Evolutionary conservation across 2,888 invertebrate genomes (phyloP).

Genomic region (Matsumyia berberina): DNA sequence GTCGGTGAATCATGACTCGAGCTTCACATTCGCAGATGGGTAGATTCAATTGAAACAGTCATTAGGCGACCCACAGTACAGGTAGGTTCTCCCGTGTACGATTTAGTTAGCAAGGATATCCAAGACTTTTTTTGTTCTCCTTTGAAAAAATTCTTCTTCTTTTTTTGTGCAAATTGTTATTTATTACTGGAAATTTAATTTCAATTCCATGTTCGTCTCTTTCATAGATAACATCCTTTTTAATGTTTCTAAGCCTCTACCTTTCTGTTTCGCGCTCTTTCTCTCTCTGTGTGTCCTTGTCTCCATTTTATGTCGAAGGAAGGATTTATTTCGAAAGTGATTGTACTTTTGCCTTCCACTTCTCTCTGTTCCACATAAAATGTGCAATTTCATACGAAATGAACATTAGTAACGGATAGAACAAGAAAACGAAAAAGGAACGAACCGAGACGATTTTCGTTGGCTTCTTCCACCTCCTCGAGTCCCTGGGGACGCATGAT

Average conservation of each 20-base stretch:
- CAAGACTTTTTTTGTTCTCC: not conserved
- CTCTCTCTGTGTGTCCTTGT: not conserved
- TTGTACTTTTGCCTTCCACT: conserved; percentile 27
- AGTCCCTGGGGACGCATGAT: conserved; percentile 37
- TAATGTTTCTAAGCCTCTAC: conserved; percentile 22
- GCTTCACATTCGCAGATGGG: not conserved
- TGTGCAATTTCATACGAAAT: conserved; percentile 66
- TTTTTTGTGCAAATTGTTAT: conserved; percentile 42
- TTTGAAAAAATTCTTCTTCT: not conserved
- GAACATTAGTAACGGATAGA: conserved; percentile 51
- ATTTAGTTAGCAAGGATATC: not conserved
- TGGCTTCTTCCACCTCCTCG: not conserved
- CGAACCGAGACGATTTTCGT: not conserved
- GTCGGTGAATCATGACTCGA: conserved; percentile 11
- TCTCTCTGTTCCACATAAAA: conserved; percentile 44
- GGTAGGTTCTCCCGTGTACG: not conserved
- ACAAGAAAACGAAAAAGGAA: not conserved
- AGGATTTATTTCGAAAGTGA: conserved; percentile 55
- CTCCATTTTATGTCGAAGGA: conserved; percentile 23
- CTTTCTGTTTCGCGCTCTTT: not conserved
- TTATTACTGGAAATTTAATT: conserved; percentile 64
- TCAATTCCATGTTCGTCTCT: conserved; percentile 36
- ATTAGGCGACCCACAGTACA: conserved; percentile 28
- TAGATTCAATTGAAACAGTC: conserved; percentile 44
- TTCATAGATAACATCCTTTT: conserved; percentile 53